A percentile compares a stretch with the other conserved stretches of the same genome.
Evolutionary conservation across 1,140 invertebrate species (phyloP).

Genomic region (Aphelenchoides avenae): DNA sequence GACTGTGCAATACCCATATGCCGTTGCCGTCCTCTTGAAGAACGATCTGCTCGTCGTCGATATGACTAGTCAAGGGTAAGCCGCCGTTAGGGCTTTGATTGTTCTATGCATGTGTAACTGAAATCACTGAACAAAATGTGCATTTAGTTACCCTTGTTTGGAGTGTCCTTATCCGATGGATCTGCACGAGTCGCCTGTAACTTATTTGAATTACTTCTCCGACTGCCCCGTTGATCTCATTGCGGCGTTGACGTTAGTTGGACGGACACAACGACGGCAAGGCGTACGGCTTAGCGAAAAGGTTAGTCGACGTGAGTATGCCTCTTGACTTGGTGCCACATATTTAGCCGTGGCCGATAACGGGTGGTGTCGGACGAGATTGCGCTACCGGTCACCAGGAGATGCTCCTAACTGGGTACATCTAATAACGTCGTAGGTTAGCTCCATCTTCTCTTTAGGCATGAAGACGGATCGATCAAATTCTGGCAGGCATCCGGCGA

Average conservation of each 20-base stretch:
- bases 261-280: slow-evolving; percentile 69
- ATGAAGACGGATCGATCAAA: slow-evolving; percentile 57
- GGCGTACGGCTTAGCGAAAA: slow-evolving; percentile 82
- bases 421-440: slow-evolving; percentile 12
- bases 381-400: slow-evolving; percentile 59
- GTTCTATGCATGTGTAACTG: neutral
- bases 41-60: slow-evolving; percentile 97
- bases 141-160: slow-evolving; percentile 80
- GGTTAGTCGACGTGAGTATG: slow-evolving; percentile 62
- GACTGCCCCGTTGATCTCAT: slow-evolving; percentile 96
- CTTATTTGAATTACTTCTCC: slow-evolving; percentile 88
- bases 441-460: slow-evolving; percentile 24
- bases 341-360: slow-evolving; percentile 51
- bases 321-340: too few relatives aligned
- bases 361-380: slow-evolving; percentile 51
- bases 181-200: slow-evolving; percentile 92
- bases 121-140: slow-evolving; percentile 13
- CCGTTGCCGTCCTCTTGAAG: slow-evolving; percentile 90
- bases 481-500: slow-evolving; percentile 60
- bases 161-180: slow-evolving; percentile 99
- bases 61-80: slow-evolving; percentile 75
- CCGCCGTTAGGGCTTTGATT: neutral
- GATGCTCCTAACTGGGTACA: slow-evolving; percentile 50
- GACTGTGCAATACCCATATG: slow-evolving; percentile 85
- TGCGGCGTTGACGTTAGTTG: slow-evolving; percentile 83